Base-by-base conservation (phyloP, 2,888 invertebrate species). In the Campoplex nolae region DNA sequence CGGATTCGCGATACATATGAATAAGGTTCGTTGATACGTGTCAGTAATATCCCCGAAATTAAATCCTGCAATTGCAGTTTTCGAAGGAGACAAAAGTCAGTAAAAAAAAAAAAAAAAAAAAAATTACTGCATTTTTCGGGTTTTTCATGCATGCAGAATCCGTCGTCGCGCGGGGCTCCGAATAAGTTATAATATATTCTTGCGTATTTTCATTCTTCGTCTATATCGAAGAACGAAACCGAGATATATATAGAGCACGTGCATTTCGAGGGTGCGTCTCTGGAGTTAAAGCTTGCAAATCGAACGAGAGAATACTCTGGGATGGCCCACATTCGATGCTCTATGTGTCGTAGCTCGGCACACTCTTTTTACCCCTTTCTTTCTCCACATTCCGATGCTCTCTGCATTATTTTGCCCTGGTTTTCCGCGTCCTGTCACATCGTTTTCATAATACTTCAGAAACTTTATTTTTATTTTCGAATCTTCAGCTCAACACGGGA, bases 271-370 rank as follows among this genome's bases (percentile, higher is more conserved):
- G 54, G 54, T 79, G 65, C 56, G 56, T 79, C 74, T 82, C 45
- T 51, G 45, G 45, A 38, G n/a, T 51, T 71, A 78, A 78, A 83
- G 78, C 85, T 75, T 73, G 75, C 74, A 67, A 83, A 81, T 78
- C 73, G 65, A 78, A 81, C 74, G 68, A 82, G 48, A 38, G 71
- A 67, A 62, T 62, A 65, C 65, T 54, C 80, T 56, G 79, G 76
- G 28, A 76, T 80, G 86, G 79, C 79, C 83, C 83, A 86, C 86
- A 83, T 86, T 86, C 86, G 83, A 75, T 56, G 75, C 84, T 67
- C 28, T 78, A 42, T 42, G 42, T 56, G 68, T 56, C 75, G 74
- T 74, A 74, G 54, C 67, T 74, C 74, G 54, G 54, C 78, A 11
- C 58, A 16, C 58, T 23, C 54, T 32, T 28, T 18, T 13, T 38